phyloP scores from a whole-genome alignment of 2,797 vertebrate species.

The Otus scops region DNA sequence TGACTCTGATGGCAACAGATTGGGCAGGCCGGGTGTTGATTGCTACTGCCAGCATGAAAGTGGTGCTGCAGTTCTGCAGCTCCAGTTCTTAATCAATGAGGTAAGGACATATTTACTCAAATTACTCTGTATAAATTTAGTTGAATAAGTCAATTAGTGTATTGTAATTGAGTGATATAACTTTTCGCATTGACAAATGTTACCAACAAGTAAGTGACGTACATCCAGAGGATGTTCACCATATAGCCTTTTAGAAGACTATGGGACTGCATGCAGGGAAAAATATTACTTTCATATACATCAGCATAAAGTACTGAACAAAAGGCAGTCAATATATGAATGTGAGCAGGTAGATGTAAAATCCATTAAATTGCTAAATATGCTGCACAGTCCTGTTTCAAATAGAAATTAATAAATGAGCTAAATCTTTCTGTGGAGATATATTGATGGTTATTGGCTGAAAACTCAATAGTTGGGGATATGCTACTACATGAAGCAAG shows the following conservation, averaged over 20 bases:
- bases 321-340: not conserved
- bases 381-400: not conserved
- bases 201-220: not conserved
- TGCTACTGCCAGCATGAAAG: slow-evolving; percentile 95
- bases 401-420: slow-evolving; percentile 13
- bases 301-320: not conserved
- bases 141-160: not conserved
- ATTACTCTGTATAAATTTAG: not conserved
- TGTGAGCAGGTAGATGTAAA: not conserved
- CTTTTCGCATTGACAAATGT: not conserved
- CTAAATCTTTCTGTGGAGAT: not conserved
- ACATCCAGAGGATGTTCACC: not conserved
- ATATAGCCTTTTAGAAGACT: not conserved
- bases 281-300: not conserved
- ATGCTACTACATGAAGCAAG: not conserved
- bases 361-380: not conserved
- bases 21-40: slow-evolving; percentile 95
- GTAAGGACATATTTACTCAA: slow-evolving; percentile 76
- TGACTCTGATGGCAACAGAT: slow-evolving; percentile 86
- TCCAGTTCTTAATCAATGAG: slow-evolving; percentile 98
- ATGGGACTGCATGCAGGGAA: not conserved
- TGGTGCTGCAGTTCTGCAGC: slow-evolving; percentile 91
- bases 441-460: not conserved
- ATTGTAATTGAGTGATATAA: not conserved
- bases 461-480: not conserved